Evolutionary conservation across 2,797 vertebrate genomes (phyloP), one percentile per base, ranked within the genome.

Genomic region (Poeciliopsis infans): DNA sequence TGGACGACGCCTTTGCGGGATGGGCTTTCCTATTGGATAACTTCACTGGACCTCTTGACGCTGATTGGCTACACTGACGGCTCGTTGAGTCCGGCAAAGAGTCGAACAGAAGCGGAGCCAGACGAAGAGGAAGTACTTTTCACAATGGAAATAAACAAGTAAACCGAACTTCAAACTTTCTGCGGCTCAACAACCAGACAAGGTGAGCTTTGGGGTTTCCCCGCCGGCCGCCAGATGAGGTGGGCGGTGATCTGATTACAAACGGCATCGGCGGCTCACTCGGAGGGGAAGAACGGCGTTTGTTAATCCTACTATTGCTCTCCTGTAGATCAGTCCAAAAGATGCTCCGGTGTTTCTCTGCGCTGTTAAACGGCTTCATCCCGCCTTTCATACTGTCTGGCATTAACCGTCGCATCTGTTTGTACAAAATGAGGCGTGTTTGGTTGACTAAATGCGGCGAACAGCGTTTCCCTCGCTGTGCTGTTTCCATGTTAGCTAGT

Each of bases 101-200:
- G 87, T 88, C 79, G 85, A 91, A 93, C 76, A 89, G 83, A 78
- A 75, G 49, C 75, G 59, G 66, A 78, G 71, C 2, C 75, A 84
- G 86, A 82, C 85, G 85, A 91, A 82, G 88, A 93, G 92, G 92
- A 93, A 94, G 92, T 91, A 86, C 73, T 91, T 90, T 91, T 88
- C 64, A 77, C 81, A 85, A 90, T 91, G 83, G 39, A 80, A 79
- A 85, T 83, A 61, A 12, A 25, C 3, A 76, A 80, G 10, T 28
- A 51, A 81, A 77, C 13, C 10, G 1, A n/a, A 46, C 33, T 59
- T 75, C 6, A 68, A 68, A 83, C 31, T 81, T 75, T 71, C 0
- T 4, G 2, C 33, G 55, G 70, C 47, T 20, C 51, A 69, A 59
- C 76, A 2, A 69, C 33, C 72, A 79, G 41, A 82, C 68, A 41